Evolutionary conservation across 92 coral and sea anemone genomes (phyloP).

Genomic region (Metridium senile): DNA sequence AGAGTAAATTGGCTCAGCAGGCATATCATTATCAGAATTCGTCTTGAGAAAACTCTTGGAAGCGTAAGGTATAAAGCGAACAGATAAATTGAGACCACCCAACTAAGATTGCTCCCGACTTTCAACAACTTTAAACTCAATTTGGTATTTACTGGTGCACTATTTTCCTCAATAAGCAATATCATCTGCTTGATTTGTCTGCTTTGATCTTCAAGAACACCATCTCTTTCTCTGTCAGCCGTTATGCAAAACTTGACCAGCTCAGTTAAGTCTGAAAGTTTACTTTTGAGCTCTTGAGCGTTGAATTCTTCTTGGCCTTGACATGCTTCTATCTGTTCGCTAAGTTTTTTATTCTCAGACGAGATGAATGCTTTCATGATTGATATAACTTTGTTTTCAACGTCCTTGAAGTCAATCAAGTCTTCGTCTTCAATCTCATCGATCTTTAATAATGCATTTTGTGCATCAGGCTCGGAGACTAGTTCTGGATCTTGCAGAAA

Average conservation of each 20-base stretch:
- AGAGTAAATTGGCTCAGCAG: background rate
- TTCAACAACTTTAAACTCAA: background rate
- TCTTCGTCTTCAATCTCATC: conserved; percentile 22
- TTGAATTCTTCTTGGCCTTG: conserved; percentile 20
- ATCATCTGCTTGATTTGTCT: background rate
- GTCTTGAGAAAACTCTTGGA: background rate
- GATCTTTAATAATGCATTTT: conserved; percentile 36
- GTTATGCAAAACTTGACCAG: conserved; percentile 5
- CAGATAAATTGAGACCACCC: background rate
- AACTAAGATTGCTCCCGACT: background rate
- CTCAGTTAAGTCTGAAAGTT: conserved; percentile 1
- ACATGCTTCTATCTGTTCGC: background rate
- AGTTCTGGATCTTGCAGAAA: conserved; percentile 75
- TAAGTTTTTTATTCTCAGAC: conserved; percentile 3
- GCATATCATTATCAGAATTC: background rate
- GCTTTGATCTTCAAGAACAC: background rate
- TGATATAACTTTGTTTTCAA: conserved; percentile 8
- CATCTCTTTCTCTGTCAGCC: conserved; percentile 13
- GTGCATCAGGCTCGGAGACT: conserved; percentile 46
- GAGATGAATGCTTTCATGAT: background rate
- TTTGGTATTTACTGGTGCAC: background rate
- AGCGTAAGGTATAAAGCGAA: background rate
- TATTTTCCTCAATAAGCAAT: background rate
- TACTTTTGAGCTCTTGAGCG: conserved; percentile 3
- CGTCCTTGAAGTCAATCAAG: conserved; percentile 45